Percentiles rank a stretch among this genome's conserved stretches.
These are phyloP conservation scores for Brachionus calyciflorus DNA, from an alignment of 1,140 invertebrate species.

Conservation along the genomic window DNA sequence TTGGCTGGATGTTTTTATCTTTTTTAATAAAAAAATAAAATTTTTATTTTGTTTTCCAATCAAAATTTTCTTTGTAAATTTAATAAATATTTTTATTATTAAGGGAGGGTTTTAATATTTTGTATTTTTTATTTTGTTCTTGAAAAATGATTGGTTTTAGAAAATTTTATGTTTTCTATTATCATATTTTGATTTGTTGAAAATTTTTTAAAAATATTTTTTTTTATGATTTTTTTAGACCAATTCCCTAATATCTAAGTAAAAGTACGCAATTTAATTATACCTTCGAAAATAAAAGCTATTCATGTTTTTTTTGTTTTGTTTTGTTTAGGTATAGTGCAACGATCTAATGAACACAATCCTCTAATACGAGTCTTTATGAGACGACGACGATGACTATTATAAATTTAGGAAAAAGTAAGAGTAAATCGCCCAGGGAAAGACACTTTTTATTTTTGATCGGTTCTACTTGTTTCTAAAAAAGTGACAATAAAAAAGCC, in stretches of 20 bases:
- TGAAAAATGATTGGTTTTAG: too few species aligned
- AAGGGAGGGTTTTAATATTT: too few species aligned
- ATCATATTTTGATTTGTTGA: too few species aligned
- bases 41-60: too few species aligned
- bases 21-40: too few species aligned
- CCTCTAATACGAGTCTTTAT: background rate
- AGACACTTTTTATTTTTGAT: conserved; percentile 14
- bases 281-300: conserved; percentile 12
- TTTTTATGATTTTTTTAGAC: background rate
- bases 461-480: background rate
- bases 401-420: too few species aligned
- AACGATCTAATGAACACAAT: conserved; percentile 36
- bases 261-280: conserved; percentile 42
- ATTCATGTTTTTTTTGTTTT: background rate
- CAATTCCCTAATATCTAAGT: conserved; percentile 17
- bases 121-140: too few species aligned
- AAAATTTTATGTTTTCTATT: too few species aligned
- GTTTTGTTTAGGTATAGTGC: background rate
- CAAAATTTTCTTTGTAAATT: too few species aligned
- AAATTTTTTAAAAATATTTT: too few species aligned
- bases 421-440: background rate
- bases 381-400: background rate
- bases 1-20: too few species aligned
- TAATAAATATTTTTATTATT: too few species aligned
- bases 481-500: background rate